A percentile compares a stretch with the other conserved stretches of the same genome.
Evolutionary conservation across 1,140 invertebrate species (phyloP).

Genomic region (Drosophila simulans): DNA sequence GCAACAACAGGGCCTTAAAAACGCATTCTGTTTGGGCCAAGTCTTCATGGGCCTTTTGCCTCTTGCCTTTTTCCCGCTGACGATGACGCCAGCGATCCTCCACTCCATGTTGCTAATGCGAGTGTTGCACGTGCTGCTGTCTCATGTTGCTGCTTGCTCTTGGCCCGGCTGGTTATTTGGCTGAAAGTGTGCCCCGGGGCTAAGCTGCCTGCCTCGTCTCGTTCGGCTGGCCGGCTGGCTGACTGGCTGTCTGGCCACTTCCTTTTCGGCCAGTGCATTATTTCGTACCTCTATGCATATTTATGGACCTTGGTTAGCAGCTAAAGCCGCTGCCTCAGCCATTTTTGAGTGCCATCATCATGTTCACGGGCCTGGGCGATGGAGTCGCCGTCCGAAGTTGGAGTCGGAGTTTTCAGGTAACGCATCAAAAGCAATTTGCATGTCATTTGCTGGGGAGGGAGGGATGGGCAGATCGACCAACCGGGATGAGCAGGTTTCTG

Average conservation of each 20-base stretch:
- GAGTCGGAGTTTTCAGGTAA: constrained; percentile 47
- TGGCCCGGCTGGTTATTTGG: constrained; percentile 21
- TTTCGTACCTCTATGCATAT: constrained; percentile 71
- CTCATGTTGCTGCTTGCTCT: constrained; percentile 38
- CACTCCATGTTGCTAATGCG: constrained; percentile 48
- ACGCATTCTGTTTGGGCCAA: constrained; percentile 69
- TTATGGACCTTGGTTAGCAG: constrained; percentile 55
- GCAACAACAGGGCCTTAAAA: constrained; percentile 54
- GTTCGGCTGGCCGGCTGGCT: constrained; percentile 29
- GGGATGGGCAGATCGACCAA: background rate
- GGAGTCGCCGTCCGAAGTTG: constrained; percentile 10
- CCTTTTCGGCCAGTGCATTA: constrained; percentile 65
- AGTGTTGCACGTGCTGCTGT: constrained; percentile 68
- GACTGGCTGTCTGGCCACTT: constrained; percentile 51
- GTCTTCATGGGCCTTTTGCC: constrained; percentile 13
- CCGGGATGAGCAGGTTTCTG: constrained; percentile 60
- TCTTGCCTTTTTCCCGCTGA: constrained; percentile 4
- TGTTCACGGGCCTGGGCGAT: constrained; percentile 15
- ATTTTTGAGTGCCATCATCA: constrained; percentile 82
- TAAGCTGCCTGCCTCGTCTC: constrained; percentile 57
- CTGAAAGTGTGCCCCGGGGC: constrained; percentile 76
- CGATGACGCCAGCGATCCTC: constrained; percentile 65
- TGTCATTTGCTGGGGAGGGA: constrained; percentile 62
- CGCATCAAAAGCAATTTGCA: constrained; percentile 83
- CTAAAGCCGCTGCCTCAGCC: constrained; percentile 49